These are phyloP conservation scores for Chesias legatella DNA, from an alignment of 2,888 invertebrate species.

Conservation along the genomic window DNA sequence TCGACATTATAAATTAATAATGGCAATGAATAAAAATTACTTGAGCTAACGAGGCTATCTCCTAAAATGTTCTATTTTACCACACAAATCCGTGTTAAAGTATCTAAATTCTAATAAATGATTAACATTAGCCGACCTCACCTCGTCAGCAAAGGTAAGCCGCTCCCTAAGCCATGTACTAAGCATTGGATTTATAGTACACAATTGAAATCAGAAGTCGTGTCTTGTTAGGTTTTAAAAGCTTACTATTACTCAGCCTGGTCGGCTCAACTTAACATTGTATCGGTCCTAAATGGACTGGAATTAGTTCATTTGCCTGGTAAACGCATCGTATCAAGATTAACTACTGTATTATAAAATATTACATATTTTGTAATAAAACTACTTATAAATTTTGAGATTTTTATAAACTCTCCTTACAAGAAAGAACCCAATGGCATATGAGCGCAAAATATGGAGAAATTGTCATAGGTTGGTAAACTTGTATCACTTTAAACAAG, in stretches of 20 bases:
- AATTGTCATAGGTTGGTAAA: no score
- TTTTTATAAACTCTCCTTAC: no score
- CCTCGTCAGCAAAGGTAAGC: constrained; percentile 46
- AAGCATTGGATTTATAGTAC: constrained; percentile 43
- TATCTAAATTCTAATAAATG: constrained; percentile 8
- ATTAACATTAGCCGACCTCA: constrained; percentile 46
- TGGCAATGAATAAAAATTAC: no score
- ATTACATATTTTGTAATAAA: no score
- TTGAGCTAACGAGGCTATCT: background rate
- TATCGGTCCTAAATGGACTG: constrained; percentile 28
- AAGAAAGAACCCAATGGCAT: no score
- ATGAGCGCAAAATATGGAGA: no score
- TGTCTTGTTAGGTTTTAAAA: constrained; percentile 45
- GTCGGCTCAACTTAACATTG: constrained; percentile 29
- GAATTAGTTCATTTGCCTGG: constrained; percentile 25
- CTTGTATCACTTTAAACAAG: no score
- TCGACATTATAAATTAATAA: no score
- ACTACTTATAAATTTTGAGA: no score
- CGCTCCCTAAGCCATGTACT: constrained; percentile 42
- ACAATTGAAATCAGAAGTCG: constrained; percentile 42
- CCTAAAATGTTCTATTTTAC: no score
- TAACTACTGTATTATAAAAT: constrained; percentile 8
- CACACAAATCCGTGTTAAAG: constrained; percentile 3
- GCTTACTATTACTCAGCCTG: constrained; percentile 37
- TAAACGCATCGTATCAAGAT: constrained; percentile 16